These are phyloP conservation scores for Pardosa pseudoannulata DNA, from an alignment of 2,888 invertebrate species.

Conservation along the genomic window DNA sequence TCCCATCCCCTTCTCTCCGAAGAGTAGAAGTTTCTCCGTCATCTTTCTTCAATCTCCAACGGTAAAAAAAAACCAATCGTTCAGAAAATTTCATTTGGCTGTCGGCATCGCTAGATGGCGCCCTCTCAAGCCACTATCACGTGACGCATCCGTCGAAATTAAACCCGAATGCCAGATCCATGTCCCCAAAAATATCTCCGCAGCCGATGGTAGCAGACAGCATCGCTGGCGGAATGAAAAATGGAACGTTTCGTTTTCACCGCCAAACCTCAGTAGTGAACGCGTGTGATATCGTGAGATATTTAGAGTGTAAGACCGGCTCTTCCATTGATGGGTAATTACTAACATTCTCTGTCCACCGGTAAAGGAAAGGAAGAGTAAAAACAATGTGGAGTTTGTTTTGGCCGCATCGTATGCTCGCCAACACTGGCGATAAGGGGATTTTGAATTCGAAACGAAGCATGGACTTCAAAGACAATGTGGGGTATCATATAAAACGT, in stretches of 20 bases:
- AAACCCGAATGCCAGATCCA: conserved; percentile 41
- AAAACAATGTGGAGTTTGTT: too few relatives aligned
- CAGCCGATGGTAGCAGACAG: neutral
- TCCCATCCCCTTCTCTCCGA: too few relatives aligned
- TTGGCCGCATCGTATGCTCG: neutral
- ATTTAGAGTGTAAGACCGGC: neutral
- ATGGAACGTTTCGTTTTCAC: neutral
- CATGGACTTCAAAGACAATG: neutral
- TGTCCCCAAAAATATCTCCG: conserved; percentile 33
- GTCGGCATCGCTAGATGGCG: conserved; percentile 33
- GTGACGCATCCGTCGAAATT: conserved; percentile 39
- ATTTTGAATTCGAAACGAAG: neutral
- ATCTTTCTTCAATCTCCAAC: neutral
- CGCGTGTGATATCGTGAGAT: too few relatives aligned
- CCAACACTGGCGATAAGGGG: neutral
- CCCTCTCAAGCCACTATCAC: conserved; percentile 25
- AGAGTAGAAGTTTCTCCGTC: neutral
- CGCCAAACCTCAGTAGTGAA: too few relatives aligned
- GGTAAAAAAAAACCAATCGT: conserved; percentile 43
- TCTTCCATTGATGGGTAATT: neutral
- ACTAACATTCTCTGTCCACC: neutral
- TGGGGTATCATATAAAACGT: neutral
- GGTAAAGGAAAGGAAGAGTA: too few relatives aligned
- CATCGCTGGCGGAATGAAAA: neutral
- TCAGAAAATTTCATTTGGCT: conserved; percentile 48